Evolutionary conservation across 1,140 invertebrate species (phyloP), one percentile per base, ranked within the genome.

Genomic region (Philotrypesis tridentata): DNA sequence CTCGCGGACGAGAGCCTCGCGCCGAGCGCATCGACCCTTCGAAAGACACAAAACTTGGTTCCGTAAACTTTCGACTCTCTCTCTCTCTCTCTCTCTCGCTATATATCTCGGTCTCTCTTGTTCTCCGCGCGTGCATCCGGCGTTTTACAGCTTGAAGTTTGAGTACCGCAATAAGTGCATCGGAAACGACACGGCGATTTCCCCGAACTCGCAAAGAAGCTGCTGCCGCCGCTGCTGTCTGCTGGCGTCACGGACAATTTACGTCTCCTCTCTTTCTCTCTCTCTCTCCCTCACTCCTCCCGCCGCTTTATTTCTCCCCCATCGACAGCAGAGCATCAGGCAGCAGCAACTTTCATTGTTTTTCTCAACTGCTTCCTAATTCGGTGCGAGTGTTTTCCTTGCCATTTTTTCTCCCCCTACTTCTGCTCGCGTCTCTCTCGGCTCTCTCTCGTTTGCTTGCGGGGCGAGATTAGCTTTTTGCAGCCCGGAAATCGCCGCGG

Each of bases 111-210:
- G n/a, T n/a, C n/a, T n/a, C n/a, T n/a, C n/a, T n/a, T n/a, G n/a
- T n/a, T n/a, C n/a, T n/a, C n/a, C n/a, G n/a, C n/a, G n/a, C n/a
- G n/a, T n/a, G 48, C 21, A 68, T 68, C 67, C 67, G 67, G 67
- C 31, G 29, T 68, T 68, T 68, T 68, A 68, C 67, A 33, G 29
- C 48, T 55, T n/a, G 4, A 29, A 31, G 17, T 68, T 68, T 68
- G 29, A 68, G 67, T 68, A 68, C 29, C 67, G 67, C 29, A 68
- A 68, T 68, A 68, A 68, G 67, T 68, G 67, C 67, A 68, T 68
- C 67, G 67, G 67, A 68, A 68, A 68, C 67, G 48, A 55, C 21
- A 17, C 48, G 48, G 48, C 21, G 67, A 68, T 68, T 68, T 68
- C 67, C 67, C 29, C 67, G 67, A 68, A 68, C 25, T 29, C 11